Base-by-base conservation (phyloP, 2,888 invertebrate genomes). In the Daptonema setosum region DNA sequence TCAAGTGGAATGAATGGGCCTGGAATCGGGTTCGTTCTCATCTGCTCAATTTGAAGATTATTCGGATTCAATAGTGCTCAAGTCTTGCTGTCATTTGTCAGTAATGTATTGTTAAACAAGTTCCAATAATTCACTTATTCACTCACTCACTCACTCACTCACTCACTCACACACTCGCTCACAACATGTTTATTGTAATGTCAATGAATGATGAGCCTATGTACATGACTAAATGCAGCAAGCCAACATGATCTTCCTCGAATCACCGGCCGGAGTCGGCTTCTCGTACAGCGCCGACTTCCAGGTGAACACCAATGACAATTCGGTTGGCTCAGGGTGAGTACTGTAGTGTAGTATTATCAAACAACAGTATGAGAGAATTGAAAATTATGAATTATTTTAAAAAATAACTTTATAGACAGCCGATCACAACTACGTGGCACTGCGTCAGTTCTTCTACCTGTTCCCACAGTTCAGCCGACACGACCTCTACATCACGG, bases 261-360 rank as follows among this genome's bases (percentile, higher is more conserved):
- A 75, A 63, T 68, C 74, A 2, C 75, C 75, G 24, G 74, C 74
- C 25, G 74, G 75, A 45, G 75, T 75, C 35, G 75, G 75, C 1
- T 75, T 67, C 61, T 75, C 75, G 0, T 75, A 73, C 61, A 64
- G 71, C 14, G 61, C 61, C 28, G 69, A 71, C 61, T 64, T 66
- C 48, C 67, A 71, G 45, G 70, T 70, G 61, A 66, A 62, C 26
- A 60, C 59, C 20, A 26, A 54, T 28, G 60, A 60, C 54, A 55
- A 67, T 61, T 60, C 71, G 67, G 60, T 59, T 43, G 26, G 41
- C n/a, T n/a, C n/a, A n/a, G n/a, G n/a, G n/a, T n/a, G n/a, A n/a
- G n/a, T n/a, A n/a, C n/a, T n/a, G n/a, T n/a, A n/a, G n/a, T n/a
- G n/a, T n/a, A n/a, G n/a, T n/a, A n/a, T n/a, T n/a, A n/a, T n/a